These are phyloP conservation scores for Neodiprion virginianus DNA, from an alignment of 1,140 invertebrate genomes.

Conservation along the genomic window DNA sequence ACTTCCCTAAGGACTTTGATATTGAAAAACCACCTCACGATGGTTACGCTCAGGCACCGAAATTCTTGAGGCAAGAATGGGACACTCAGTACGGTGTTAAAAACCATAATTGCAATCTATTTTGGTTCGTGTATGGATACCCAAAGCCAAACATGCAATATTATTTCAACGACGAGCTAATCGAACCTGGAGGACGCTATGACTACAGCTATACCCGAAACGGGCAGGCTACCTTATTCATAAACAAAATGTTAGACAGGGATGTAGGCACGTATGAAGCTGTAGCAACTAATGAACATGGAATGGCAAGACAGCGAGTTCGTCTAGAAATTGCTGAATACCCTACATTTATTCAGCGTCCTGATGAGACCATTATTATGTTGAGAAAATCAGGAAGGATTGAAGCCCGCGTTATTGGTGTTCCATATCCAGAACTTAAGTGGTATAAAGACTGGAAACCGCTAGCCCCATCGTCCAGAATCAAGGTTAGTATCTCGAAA, in stretches of 20 bases:
- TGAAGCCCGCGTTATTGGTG: conserved; percentile 86
- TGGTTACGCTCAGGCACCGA: conserved; percentile 80
- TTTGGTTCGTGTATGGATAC: conserved; percentile 94
- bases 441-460: conserved; percentile 98
- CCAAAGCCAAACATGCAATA: conserved; percentile 90
- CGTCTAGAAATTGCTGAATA: conserved; percentile 89
- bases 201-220: conserved; percentile 88
- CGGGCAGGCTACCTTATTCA: conserved; percentile 85
- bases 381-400: conserved; percentile 76
- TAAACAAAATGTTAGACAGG: conserved; percentile 86
- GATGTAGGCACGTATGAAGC: conserved; percentile 96
- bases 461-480: conserved; percentile 77
- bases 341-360: conserved; percentile 86
- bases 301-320: conserved; percentile 84
- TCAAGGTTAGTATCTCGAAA: conserved; percentile 68
- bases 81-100: conserved; percentile 88
- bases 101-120: conserved; percentile 84
- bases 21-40: conserved; percentile 86
- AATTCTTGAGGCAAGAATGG: conserved; percentile 84
- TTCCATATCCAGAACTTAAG: conserved; percentile 93
- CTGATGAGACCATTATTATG: conserved; percentile 82
- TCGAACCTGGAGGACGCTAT: conserved; percentile 82
- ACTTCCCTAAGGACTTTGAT: conserved; percentile 90
- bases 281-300: conserved; percentile 91
- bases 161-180: conserved; percentile 82